Evolutionary conservation across 2,113 vertebrate species (phyloP), one percentile per base, ranked within the genome.

Genomic region (Mesoclemmys tuberculata): DNA sequence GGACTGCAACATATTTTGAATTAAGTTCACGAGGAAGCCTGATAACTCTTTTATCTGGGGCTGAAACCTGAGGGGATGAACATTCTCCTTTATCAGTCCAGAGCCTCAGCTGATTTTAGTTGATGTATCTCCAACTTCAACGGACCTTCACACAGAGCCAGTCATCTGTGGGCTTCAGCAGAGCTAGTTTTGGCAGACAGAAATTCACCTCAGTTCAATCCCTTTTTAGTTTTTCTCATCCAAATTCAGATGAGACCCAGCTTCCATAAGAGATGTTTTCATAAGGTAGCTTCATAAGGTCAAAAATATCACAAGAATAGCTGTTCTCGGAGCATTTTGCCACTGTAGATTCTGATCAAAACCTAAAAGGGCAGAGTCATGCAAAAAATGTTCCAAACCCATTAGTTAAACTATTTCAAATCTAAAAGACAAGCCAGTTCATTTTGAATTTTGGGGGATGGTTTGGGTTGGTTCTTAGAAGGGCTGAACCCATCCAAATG

Each of bases 401-500:
- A 35, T 68, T 82, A 89, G 94, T 56, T 41, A 78, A 91, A 94
- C 10, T n/a, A 26, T n/a, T 82, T 86, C 35, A 8, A 54, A 92
- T 94, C 78, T 94, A 49, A 82, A 51, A 64, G 35, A 90, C 7
- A 64, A 5, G 24, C 21, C 90, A 26, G 35, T 94, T 64, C 5
- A 10, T 1, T 74, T n/a, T 86, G 85, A 31, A 80, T 46, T 49
- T 82, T 88, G 46, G 93, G 12, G 48, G 13, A 77, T 75, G 0
- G 8, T 80, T 96, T 80, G 77, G 22, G 35, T 80, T 89, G 52
- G n/a, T 93, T 86, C 84, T 95, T 82, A 41, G 14, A 51, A 94
- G 93, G 78, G 52, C 35, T n/a, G 93, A 49, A 87, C 84, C 82
- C 85, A 22, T 89, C 56, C 75, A 51, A 51, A 51, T 56, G 84